Conservation (phyloP, 2,888 invertebrate genomes). For the Eurytoma californica region DNA sequence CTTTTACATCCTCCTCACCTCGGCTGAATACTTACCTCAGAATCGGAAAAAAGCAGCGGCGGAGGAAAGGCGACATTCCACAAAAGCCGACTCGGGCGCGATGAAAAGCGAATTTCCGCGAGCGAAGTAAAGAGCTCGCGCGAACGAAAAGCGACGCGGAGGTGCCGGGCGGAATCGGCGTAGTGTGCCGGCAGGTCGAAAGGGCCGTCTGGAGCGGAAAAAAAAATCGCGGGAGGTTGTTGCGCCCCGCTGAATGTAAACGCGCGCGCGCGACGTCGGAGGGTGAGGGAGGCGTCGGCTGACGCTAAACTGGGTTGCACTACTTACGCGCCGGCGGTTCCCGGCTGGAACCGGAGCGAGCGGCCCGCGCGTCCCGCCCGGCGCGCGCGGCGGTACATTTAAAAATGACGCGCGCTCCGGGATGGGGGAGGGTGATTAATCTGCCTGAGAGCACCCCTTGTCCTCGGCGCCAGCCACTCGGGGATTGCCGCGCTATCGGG, state of each 20-base stretch:
- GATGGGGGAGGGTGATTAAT: conserved; percentile 61
- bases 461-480: conserved; percentile 4
- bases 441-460: conserved; percentile 51
- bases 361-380: background rate
- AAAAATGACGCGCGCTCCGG: no score
- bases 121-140: background rate
- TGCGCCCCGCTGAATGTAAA: conserved; percentile 16
- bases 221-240: conserved; percentile 33
- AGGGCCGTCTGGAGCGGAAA: conserved; percentile 26
- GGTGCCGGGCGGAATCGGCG: conserved; percentile 29
- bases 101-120: background rate
- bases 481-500: conserved; percentile 3
- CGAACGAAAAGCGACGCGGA: no score
- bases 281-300: conserved; percentile 58
- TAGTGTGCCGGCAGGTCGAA: conserved; percentile 25
- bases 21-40: background rate
- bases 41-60: no score
- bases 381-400: background rate
- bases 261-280: conserved; percentile 49
- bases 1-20: background rate
- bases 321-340: conserved; percentile 61
- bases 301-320: conserved; percentile 68
- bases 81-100: no score
- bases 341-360: conserved; percentile 1
- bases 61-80: no score